These are phyloP conservation scores for Pseudoatta argentina DNA, from an alignment of 1,140 invertebrate species.

Conservation along the genomic window DNA sequence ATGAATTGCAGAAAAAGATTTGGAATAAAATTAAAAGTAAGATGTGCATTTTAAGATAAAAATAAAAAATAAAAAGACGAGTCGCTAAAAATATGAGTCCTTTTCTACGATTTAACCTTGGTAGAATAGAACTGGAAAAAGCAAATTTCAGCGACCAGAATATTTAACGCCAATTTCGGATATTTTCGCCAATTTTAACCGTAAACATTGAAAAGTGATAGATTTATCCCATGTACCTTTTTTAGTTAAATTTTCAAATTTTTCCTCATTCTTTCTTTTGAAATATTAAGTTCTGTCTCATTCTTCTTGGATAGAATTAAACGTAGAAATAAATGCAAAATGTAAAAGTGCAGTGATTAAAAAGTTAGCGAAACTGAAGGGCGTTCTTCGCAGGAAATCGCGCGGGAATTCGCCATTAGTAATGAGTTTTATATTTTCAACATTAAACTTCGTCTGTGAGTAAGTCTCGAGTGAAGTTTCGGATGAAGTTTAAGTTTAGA, in stretches of 20 bases:
- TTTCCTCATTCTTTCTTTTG: not conserved
- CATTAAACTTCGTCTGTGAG: constrained; percentile 11
- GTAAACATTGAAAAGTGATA: not conserved
- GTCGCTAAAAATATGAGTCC: constrained; percentile 1
- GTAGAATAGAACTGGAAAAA: not conserved
- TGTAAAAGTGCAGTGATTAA: constrained; percentile 28
- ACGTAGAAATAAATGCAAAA: not conserved
- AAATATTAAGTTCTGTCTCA: not conserved
- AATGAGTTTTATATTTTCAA: constrained; percentile 20
- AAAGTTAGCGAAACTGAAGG: not conserved
- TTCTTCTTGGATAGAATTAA: not conserved
- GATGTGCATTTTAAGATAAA: not conserved
- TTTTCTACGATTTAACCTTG: constrained; percentile 23
- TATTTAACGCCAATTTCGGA: constrained; percentile 30
- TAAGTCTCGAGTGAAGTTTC: constrained; percentile 18
- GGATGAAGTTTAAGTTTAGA: constrained; percentile 18
- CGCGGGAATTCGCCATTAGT: constrained; percentile 26
- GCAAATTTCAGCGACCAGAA: not conserved
- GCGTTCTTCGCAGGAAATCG: not conserved
- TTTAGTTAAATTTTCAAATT: constrained; percentile 15
- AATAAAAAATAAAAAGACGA: not conserved
- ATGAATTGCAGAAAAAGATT: not conserved
- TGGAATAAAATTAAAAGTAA: constrained; percentile 23
- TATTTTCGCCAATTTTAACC: constrained; percentile 14
- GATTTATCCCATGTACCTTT: not conserved